A percentile compares a stretch with the other conserved stretches of the same genome.
Conservation (phyloP, 2,888 invertebrate species). For the Drosophila rellima region DNA sequence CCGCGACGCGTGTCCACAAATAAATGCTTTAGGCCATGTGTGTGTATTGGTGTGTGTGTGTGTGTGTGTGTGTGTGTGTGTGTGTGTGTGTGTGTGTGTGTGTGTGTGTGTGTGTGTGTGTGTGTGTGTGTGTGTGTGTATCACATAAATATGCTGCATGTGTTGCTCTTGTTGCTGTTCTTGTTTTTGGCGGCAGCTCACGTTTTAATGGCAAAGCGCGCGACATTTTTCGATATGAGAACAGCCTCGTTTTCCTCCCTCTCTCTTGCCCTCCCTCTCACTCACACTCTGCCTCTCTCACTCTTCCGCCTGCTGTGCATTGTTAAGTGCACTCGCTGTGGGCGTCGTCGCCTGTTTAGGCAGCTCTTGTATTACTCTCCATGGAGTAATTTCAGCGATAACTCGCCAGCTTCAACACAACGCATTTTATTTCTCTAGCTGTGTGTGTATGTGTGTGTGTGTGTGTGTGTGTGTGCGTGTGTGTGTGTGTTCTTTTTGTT, state of each 20-base stretch:
- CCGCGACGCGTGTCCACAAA: slow-evolving; percentile 61
- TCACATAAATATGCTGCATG: slow-evolving; percentile 44
- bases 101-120: slow-evolving; percentile 22
- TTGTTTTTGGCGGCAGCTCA: slow-evolving; percentile 38
- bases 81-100: slow-evolving; percentile 15
- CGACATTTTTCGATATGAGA: slow-evolving; percentile 65
- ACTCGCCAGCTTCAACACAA: slow-evolving; percentile 57
- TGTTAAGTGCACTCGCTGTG: slow-evolving; percentile 54
- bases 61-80: not conserved
- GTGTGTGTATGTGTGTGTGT: slow-evolving; percentile 26
- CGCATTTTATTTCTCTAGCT: slow-evolving; percentile 8
- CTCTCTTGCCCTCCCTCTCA: not conserved
- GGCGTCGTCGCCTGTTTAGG: slow-evolving; percentile 38
- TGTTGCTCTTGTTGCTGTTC: slow-evolving; percentile 35
- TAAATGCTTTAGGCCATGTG: slow-evolving; percentile 34
- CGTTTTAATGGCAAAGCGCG: slow-evolving; percentile 75
- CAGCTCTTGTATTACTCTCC: slow-evolving; percentile 65
- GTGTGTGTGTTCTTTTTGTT: slow-evolving; percentile 75
- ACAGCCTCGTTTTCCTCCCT: not conserved
- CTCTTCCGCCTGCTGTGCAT: slow-evolving; percentile 31
- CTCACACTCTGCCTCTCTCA: not conserved
- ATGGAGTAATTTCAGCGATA: slow-evolving; percentile 79
- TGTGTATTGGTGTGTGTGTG: not conserved
- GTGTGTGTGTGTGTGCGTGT: slow-evolving; percentile 16
- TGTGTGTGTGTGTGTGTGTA: slow-evolving; percentile 25